Evolutionary conservation across 1,140 invertebrate species (phyloP).

Genomic region (Drosophila micromelanica): DNA sequence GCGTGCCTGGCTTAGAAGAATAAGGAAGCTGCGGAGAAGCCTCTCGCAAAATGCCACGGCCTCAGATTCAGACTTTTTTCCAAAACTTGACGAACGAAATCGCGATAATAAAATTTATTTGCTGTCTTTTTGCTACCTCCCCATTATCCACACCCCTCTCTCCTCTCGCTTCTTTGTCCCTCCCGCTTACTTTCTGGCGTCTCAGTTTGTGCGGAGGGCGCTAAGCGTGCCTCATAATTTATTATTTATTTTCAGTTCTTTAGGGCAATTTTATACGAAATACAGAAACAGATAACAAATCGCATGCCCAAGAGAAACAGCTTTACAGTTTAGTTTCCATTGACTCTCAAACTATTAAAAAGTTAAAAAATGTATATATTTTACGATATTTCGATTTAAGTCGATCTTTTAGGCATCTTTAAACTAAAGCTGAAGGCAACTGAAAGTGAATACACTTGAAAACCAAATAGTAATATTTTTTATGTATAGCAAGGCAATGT

Average conservation of each 20-base stretch:
- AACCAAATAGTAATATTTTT: too few relatives aligned
- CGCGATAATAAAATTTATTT: constrained; percentile 80
- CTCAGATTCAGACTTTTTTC: not conserved
- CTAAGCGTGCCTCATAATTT: constrained; percentile 64
- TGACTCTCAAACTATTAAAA: not conserved
- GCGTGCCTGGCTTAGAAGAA: constrained; percentile 60
- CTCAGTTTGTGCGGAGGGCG: constrained; percentile 27
- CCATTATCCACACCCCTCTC: not conserved
- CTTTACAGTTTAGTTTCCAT: constrained; percentile 32
- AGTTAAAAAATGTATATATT: too few relatives aligned
- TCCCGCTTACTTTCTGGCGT: not conserved
- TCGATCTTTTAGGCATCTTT: too few relatives aligned
- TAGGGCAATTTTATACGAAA: constrained; percentile 37
- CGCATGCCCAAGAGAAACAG: constrained; percentile 1
- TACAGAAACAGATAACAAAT: constrained; percentile 11
- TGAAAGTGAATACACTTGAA: too few relatives aligned
- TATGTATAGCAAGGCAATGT: too few relatives aligned
- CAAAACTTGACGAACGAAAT: constrained; percentile 55
- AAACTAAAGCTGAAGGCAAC: too few relatives aligned
- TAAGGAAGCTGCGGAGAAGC: constrained; percentile 56
- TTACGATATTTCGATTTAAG: too few relatives aligned
- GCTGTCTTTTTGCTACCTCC: constrained; percentile 25
- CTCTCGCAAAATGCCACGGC: constrained; percentile 28
- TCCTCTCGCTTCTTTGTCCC: not conserved
- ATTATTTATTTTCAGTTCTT: constrained; percentile 50